Conservation (phyloP, 1,140 invertebrate genomes). For the Asbolus verrucosus region DNA sequence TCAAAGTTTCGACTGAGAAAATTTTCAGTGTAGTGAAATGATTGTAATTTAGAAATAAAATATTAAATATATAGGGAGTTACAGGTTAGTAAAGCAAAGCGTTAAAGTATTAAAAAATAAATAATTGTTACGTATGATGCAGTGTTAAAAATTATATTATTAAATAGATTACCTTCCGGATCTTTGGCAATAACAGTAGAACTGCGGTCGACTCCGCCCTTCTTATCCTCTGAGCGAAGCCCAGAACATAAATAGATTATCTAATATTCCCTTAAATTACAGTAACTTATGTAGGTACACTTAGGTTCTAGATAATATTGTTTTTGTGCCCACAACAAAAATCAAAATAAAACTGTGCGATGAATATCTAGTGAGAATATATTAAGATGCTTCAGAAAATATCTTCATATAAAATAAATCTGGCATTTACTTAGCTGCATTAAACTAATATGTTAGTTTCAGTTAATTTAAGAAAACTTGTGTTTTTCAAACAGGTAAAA, state of each 20-base stretch:
- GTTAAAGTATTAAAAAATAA: too few species aligned
- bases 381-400: slow-evolving; percentile 42
- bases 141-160: slow-evolving; percentile 45
- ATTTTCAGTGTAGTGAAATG: too few species aligned
- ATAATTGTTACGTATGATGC: slow-evolving; percentile 47
- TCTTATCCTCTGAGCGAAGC: slow-evolving; percentile 82
- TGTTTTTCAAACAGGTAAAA: too few species aligned
- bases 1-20: too few species aligned
- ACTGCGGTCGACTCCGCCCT: slow-evolving; percentile 90
- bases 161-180: slow-evolving; percentile 80
- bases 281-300: slow-evolving; percentile 40
- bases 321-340: slow-evolving; percentile 31
- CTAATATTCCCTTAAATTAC: slow-evolving; percentile 49
- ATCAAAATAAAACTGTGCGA: slow-evolving; percentile 42
- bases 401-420: too few species aligned
- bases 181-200: slow-evolving; percentile 95
- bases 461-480: too few species aligned
- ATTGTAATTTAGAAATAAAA: too few species aligned
- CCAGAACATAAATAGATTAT: slow-evolving; percentile 65
- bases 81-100: too few species aligned
- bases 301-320: slow-evolving; percentile 26
- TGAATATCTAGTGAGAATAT: slow-evolving; percentile 33
- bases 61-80: too few species aligned
- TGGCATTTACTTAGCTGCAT: too few species aligned
- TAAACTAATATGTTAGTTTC: too few species aligned